Base-by-base conservation (phyloP, 2,888 invertebrate genomes). In the Ophion obscuratus region DNA sequence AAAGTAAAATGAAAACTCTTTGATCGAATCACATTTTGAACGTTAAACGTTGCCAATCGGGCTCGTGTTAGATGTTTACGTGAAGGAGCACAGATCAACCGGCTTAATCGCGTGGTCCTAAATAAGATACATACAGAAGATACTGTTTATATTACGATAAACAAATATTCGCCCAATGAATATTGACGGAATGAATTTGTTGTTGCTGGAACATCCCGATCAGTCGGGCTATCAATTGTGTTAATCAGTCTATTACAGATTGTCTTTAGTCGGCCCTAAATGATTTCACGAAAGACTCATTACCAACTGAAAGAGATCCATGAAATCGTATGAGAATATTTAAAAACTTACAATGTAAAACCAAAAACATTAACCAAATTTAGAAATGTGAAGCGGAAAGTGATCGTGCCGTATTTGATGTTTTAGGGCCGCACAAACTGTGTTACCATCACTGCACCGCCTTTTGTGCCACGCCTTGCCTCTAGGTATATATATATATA, bases 231-330 rank as follows among this genome's bases (percentile, higher is more conserved):
- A 84, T 75, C 66, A 31, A 31, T 31, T 84, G 75, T 81, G 91
- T 90, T 92, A 92, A 92, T 89, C 89, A 88, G 87, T 92, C 90
- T 88, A 88, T 92, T 92, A 87, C 92, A 92, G 92, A 91, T 92
- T 88, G 59, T 79, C 70, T 78, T 57, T 78, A 82, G 74, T 64
- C 59, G 61, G 44, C 77, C 81, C 81, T 81, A 75, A 80, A 84
- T 70, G 81, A 81, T 75, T 75, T 81, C 66, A 73, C 80, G 70
- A 82, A 81, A 66, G 62, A 83, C 20, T 67, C 83, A 74, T 78
- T 24, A 61, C 31, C 79, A 77, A 79, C 17, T 24, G 67, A 86
- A 75, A 80, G 66, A 75, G 64, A 78, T 71, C 62, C 36, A 76
- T 74, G 47, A 79, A 77, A 68, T 20, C 74, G 76, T 79, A 75